A percentile compares a stretch with the other conserved stretches of the same genome.
Conservation (phyloP, 2,797 vertebrate species). For the Acomys russatus region DNA sequence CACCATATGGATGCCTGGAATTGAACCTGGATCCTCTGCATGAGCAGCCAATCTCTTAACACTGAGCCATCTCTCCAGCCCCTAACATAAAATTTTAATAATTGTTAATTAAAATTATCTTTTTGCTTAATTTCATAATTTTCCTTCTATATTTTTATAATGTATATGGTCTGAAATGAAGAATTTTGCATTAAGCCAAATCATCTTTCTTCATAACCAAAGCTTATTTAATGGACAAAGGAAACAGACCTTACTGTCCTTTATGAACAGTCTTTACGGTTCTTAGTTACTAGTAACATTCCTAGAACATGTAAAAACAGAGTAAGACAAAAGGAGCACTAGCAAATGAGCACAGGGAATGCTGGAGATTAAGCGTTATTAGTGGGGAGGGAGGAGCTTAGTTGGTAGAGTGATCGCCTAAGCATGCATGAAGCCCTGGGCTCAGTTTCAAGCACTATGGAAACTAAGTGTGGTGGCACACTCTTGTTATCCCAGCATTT, state of each 20-base stretch:
- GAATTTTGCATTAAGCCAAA: conserved; percentile 36
- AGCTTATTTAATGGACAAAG: conserved; percentile 36
- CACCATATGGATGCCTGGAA: not conserved
- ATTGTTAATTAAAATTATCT: conserved; percentile 47
- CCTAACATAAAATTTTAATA: conserved; percentile 41
- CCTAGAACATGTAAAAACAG: not conserved
- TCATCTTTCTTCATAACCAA: conserved; percentile 41
- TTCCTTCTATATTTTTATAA: conserved; percentile 39
- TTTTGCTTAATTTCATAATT: conserved; percentile 47
- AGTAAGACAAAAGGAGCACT: not conserved
- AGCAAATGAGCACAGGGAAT: not conserved
- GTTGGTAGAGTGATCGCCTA: not conserved
- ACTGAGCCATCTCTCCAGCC: not conserved
- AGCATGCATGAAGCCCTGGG: not conserved
- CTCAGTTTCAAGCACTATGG: not conserved
- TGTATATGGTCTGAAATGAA: conserved; percentile 39
- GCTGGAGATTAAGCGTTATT: not conserved
- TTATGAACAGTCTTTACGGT: not conserved
- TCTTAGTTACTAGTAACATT: not conserved
- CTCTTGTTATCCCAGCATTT: not conserved
- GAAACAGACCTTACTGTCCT: not conserved
- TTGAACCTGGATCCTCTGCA: not conserved
- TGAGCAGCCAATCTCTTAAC: not conserved
- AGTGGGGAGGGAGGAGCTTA: not conserved
- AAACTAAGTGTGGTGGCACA: not conserved